Evolutionary conservation across 2,113 vertebrate species (phyloP), one percentile per base, ranked within the genome.

Genomic region (Stegastes partitus): DNA sequence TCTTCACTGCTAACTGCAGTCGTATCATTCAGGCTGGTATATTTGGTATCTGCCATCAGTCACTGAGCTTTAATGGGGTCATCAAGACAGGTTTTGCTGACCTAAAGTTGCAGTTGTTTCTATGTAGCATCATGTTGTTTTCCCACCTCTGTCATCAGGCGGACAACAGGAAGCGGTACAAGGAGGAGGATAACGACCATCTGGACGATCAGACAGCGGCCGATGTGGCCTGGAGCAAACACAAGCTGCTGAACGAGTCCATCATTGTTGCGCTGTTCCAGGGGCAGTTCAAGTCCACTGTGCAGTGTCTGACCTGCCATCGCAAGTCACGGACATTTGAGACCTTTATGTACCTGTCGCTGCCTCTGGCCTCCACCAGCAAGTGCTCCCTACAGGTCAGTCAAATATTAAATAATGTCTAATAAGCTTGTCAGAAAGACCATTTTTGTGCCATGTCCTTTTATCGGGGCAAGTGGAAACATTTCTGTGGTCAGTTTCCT

Each of bases 241-340:
- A 99, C 93, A 99, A 97, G 39, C 95, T 96, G 82, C 96, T 99
- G 82, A 99, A 99, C 0, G 97, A 98, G 59, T 99, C 98, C 22
- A 96, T 99, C 25, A 98, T 99, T 1, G 98, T 99, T 19, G 95
- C 96, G 0, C 95, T 99, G 61, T 99, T 99, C 68, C 98, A 99
- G 94, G 98, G 98, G 4, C 98, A 99, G 89, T 99, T 99, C 92
- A 99, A 99, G 67, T 99, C 98, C 63, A 99, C 97, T 0, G 97
- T 99, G 66, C 97, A 99, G 93, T 99, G 98, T 93, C 95, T 97
- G 72, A 98, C 96, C 0, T 99, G 98, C 82, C 96, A 98, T 85
- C 96, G 94, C 90, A 98, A 96, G 87, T 99, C 97, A 1, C 91
- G 97, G 74, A 99, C 97, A 4, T 99, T 99, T 73, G 98, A 99